These are phyloP conservation scores for Aplysina aerophoba DNA, from an alignment of 37 sponge, comb jelly and placozoan genomes.

Conservation along the genomic window DNA sequence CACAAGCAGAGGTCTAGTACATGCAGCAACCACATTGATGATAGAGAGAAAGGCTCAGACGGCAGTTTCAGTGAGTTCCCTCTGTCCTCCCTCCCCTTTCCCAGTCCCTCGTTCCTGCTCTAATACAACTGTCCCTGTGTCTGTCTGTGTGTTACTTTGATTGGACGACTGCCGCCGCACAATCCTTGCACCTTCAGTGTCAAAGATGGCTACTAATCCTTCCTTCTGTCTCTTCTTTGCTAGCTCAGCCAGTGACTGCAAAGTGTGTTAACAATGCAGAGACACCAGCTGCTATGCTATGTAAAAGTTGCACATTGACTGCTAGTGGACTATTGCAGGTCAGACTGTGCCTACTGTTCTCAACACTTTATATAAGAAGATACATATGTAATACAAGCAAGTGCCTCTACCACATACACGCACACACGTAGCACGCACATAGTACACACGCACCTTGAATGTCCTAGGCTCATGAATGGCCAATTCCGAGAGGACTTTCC, in stretches of 20 bases:
- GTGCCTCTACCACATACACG: no score
- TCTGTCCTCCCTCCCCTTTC: neutral
- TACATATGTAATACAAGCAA: no score
- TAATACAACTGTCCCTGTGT: constrained; percentile 10
- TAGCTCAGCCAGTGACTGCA: constrained; percentile 67
- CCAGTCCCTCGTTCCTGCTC: constrained; percentile 12
- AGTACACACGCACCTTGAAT: constrained; percentile 66
- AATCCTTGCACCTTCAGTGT: neutral
- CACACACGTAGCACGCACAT: no score
- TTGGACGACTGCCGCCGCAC: neutral
- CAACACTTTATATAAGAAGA: no score
- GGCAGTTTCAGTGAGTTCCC: constrained; percentile 45
- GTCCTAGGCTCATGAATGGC: constrained; percentile 91
- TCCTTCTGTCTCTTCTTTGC: constrained; percentile 55
- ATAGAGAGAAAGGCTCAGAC: constrained; percentile 14
- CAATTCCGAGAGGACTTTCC: constrained; percentile 89
- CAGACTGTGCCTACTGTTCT: neutral
- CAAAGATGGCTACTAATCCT: constrained; percentile 43
- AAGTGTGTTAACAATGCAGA: neutral
- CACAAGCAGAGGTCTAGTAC: no score
- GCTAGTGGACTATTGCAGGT: neutral
- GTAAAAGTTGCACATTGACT: no score
- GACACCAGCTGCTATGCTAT: no score
- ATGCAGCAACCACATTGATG: no score
- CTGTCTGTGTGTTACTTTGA: neutral